phyloP scores from a whole-genome alignment of 1,140 invertebrate species.

The Coptotermes formosanus region DNA sequence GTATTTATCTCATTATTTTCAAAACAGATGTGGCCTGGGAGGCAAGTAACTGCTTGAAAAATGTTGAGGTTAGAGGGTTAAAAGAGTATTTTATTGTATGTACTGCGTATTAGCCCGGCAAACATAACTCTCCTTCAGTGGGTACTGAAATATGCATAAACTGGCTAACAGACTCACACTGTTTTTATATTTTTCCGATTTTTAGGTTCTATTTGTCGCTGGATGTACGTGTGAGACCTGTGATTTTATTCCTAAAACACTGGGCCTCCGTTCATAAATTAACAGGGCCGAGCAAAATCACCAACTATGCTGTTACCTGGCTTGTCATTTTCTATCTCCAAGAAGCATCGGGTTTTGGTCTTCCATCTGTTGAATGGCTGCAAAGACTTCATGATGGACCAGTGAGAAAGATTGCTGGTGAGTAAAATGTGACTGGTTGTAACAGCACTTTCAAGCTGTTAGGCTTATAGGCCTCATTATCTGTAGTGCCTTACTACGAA shows the following conservation, averaged over 20 bases:
- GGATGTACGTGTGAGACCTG: slow-evolving; percentile 42
- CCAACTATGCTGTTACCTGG: slow-evolving; percentile 49
- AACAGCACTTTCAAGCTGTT: too few relatives aligned
- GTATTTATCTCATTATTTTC: too few relatives aligned
- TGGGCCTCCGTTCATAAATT: slow-evolving; percentile 50
- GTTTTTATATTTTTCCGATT: slow-evolving; percentile 41
- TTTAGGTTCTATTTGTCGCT: slow-evolving; percentile 41
- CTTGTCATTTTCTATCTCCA: slow-evolving; percentile 50
- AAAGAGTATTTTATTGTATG: too few relatives aligned
- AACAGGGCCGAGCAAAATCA: slow-evolving; percentile 41
- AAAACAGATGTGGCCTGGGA: too few relatives aligned
- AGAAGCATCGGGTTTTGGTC: not conserved
- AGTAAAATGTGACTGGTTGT: not conserved
- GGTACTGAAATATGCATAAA: too few relatives aligned
- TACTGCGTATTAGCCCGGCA: too few relatives aligned
- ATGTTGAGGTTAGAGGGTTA: too few relatives aligned
- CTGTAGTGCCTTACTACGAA: too few relatives aligned
- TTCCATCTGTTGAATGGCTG: slow-evolving; percentile 14
- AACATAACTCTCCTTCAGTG: too few relatives aligned
- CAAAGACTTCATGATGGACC: not conserved
- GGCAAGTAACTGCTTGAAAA: too few relatives aligned
- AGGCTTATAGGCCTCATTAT: too few relatives aligned
- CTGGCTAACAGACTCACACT: too few relatives aligned
- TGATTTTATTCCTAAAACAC: slow-evolving; percentile 49
- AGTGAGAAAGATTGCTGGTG: slow-evolving; percentile 2